Conservation (phyloP, 2,888 invertebrate genomes). For the Leptarthrus brevirostris region DNA sequence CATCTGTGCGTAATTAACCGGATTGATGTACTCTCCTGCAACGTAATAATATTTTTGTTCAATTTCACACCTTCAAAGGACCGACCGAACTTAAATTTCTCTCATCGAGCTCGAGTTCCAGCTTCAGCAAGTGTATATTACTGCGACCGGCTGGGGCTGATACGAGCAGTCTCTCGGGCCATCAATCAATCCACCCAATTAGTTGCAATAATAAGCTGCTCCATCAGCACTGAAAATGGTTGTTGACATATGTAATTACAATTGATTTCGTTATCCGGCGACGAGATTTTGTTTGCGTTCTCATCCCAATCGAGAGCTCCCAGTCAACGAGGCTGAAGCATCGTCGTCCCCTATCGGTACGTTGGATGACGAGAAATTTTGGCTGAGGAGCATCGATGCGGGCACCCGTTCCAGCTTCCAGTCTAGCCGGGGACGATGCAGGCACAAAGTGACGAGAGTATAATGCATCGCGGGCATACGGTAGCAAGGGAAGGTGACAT, state of each 20-base stretch:
- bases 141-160: background rate
- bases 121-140: background rate
- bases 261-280: slow-evolving; percentile 61
- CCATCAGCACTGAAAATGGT: slow-evolving; percentile 59
- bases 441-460: background rate
- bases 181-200: slow-evolving; percentile 50
- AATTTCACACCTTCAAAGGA: slow-evolving; percentile 30
- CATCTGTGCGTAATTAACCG: slow-evolving; percentile 18
- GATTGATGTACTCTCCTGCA: background rate
- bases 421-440: background rate
- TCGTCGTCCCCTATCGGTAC: background rate
- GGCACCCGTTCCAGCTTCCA: slow-evolving; percentile 4
- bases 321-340: background rate
- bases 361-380: slow-evolving; percentile 1
- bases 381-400: slow-evolving; percentile 18
- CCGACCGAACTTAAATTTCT: background rate
- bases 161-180: slow-evolving; percentile 23
- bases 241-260: slow-evolving; percentile 67
- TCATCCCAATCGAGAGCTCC: slow-evolving; percentile 39
- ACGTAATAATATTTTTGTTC: slow-evolving; percentile 35
- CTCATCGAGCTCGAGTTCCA: background rate
- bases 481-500: background rate
- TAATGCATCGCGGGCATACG: no score
- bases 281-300: slow-evolving; percentile 51
- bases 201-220: slow-evolving; percentile 49